Base-by-base conservation (phyloP, 2,888 invertebrate genomes). In the Heterodera filipjevi region DNA sequence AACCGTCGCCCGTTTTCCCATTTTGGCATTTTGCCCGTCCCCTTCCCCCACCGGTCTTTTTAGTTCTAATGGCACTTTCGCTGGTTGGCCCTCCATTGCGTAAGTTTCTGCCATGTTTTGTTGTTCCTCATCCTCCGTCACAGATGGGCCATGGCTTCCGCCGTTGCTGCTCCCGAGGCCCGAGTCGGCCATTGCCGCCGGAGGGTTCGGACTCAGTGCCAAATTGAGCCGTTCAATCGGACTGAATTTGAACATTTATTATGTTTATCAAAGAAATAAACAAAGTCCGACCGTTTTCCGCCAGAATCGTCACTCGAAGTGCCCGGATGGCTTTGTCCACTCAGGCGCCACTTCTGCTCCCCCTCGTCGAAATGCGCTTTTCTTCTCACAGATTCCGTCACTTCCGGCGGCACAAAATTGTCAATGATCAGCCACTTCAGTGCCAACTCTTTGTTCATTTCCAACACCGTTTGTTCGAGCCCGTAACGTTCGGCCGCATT, bases 401-500 rank as follows among this genome's bases (percentile, higher is more conserved):
- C 84, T 71, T 87, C 86, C 27, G 80, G 92, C 14, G 95, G 95
- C 87, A 95, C 94, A 90, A 95, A 95, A 90, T 94, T 94, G 89
- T 95, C 95, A 82, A 95, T 94, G 76, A 95, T 93, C 53, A 95
- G 92, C 89, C 93, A 93, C 90, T 95, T 94, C 79, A 96, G 92
- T 89, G 96, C 94, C 82, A 97, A 92, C 89, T 96, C 96, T 84
- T 93, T 92, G 84, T 95, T 93, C 79, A 96, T 92, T 89, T 96
- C 95, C 87, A 95, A 94, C 90, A 95, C 94, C 1, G 94, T 93
- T 90, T 94, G 93, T 90, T 97, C 96, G 83, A 95, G 92, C 87
- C 97, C 96, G 86, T 96, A 93, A 77, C 97, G 92, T 90, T 98
- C 96, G 81, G 93, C 92, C 87, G 95, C 93, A 90, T 96, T 95